Evolutionary conservation across 2,113 vertebrate species (phyloP).

Genomic region (Megaptera novaeangliae): DNA sequence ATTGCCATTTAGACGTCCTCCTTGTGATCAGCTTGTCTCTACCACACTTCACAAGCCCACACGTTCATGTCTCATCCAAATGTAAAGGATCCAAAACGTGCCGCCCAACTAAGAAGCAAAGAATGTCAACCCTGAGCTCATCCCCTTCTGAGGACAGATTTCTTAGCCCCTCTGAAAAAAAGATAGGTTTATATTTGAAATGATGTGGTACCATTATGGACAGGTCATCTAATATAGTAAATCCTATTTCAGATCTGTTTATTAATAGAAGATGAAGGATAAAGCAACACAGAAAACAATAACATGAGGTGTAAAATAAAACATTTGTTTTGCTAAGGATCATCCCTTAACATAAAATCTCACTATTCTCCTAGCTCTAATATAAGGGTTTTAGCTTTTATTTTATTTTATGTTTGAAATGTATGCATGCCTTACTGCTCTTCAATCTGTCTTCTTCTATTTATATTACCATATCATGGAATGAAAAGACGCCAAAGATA

Average conservation of each 20-base stretch:
- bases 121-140: not conserved
- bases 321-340: not conserved
- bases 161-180: not conserved
- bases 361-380: not conserved
- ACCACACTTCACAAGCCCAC: not conserved
- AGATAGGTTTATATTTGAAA: not conserved
- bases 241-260: not conserved
- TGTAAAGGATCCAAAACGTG: not conserved
- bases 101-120: not conserved
- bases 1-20: not conserved
- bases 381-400: not conserved
- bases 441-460: slow-evolving; percentile 55
- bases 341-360: not conserved
- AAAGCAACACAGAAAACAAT: not conserved
- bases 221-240: not conserved
- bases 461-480: not conserved
- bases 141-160: not conserved
- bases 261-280: not conserved
- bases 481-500: not conserved
- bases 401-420: slow-evolving; percentile 50
- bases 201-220: not conserved
- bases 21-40: not conserved
- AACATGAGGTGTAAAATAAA: not conserved
- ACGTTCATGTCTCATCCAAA: not conserved
- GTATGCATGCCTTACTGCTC: not conserved